Evolutionary conservation across 2,888 invertebrate species (phyloP), one percentile per base, ranked within the genome.

Genomic region (Pogonocherus hispidulus): DNA sequence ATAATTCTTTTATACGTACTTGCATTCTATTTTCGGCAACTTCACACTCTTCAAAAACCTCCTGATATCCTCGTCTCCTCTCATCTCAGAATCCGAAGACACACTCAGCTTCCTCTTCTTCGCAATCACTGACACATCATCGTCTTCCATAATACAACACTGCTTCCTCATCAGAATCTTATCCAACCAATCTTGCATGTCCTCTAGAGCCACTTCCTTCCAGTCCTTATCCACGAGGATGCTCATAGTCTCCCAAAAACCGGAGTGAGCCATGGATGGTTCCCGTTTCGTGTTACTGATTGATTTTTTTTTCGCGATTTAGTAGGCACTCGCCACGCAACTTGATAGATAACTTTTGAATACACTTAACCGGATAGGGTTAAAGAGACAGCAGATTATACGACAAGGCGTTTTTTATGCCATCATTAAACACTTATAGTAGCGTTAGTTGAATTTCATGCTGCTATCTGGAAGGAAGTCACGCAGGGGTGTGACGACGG

Each of bases 181-280:
- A 6, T 82, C 79, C 23, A 82, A 79, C 83, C 83, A 83, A 63
- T 82, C 82, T 44, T 81, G 78, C 4, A 81, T 79, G 55, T 84
- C 84, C 32, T 82, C 83, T 22, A 85, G 84, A n/a, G 86, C 85
- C 2, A 87, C 87, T 41, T 87, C 83, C 63, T 88, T 85, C 66
- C 87, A 84, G 49, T 88, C 89, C 6, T 87, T 86, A 32, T 86
- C 89, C 14, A 89, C 88, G 16, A 91, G 85, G 37, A 90, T 85
- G 69, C 90, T 89, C 69, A 91, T 88, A n/a, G 90, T 90, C 55
- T 89, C 88, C 90, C 91, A 90, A 80, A 91, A 90, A 23, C 67
- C 68, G 1, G 63, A 63, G 9, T 54, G 19, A 27, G 67, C 47
- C 67, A 67, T 67, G 1, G 11, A 2, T 1, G 32, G 16, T 9